Evolutionary conservation across 2,888 invertebrate species (phyloP).

Genomic region (Lysandra coridon): DNA sequence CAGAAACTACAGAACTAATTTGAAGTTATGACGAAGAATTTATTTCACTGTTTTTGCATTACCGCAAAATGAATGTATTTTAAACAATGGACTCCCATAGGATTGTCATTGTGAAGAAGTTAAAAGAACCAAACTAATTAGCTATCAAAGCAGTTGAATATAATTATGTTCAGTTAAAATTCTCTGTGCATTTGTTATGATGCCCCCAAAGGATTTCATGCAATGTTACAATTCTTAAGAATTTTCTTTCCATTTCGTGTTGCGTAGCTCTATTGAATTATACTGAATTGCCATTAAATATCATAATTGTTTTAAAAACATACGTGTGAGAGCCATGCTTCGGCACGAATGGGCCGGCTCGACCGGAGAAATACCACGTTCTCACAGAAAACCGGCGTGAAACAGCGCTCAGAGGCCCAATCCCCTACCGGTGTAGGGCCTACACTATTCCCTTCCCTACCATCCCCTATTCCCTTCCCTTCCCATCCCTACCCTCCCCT

Average conservation of each 20-base stretch:
- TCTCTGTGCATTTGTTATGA: conserved; percentile 1
- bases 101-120: conserved; percentile 16
- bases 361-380: too few relatives aligned
- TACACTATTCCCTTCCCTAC: too few relatives aligned
- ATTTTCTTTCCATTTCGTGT: background rate
- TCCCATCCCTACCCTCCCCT: too few relatives aligned
- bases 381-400: too few relatives aligned
- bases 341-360: too few relatives aligned
- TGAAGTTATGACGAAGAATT: background rate
- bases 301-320: too few relatives aligned
- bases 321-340: too few relatives aligned
- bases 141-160: background rate
- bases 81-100: conserved; percentile 23
- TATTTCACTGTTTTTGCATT: background rate
- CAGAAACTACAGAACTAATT: background rate
- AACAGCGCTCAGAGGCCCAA: too few relatives aligned
- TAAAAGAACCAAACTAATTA: conserved; percentile 28
- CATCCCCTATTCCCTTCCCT: too few relatives aligned
- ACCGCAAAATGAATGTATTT: background rate
- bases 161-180: background rate
- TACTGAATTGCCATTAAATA: background rate
- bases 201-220: background rate
- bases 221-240: background rate
- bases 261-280: background rate
- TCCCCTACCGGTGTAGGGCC: too few relatives aligned